These are phyloP conservation scores for Pseudorasbora parva DNA, from an alignment of 2,113 vertebrate genomes.

Conservation along the genomic window DNA sequence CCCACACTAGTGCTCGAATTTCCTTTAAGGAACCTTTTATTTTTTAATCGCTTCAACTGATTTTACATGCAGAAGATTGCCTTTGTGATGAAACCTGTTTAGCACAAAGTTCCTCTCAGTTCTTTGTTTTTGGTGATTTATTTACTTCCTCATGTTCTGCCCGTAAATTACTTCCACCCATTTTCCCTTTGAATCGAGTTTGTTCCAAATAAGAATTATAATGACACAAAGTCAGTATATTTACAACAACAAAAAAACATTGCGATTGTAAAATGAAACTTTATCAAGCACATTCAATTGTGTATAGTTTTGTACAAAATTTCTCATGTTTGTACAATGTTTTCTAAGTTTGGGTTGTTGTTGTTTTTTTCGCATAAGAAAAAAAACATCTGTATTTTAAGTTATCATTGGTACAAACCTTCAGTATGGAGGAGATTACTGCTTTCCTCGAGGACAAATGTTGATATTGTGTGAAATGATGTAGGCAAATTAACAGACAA, in stretches of 20 bases:
- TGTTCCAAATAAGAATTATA: slow-evolving; percentile 27
- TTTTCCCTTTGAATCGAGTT: not conserved
- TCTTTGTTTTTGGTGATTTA: not conserved
- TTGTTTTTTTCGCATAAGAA: slow-evolving; percentile 38
- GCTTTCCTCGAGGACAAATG: slow-evolving; percentile 48
- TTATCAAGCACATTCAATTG: slow-evolving; percentile 72
- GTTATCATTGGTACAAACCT: slow-evolving; percentile 40
- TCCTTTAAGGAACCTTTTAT: not conserved
- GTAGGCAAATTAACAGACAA: slow-evolving; percentile 43
- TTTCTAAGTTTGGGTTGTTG: slow-evolving; percentile 55
- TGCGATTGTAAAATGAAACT: slow-evolving; percentile 69
- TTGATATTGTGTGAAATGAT: slow-evolving; percentile 46
- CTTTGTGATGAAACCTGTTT: slow-evolving; percentile 7
- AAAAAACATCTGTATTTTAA: slow-evolving; percentile 24
- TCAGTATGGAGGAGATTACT: slow-evolving; percentile 39
- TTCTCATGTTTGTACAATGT: slow-evolving; percentile 67
- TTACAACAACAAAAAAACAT: slow-evolving; percentile 42
- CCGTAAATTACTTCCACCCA: not conserved
- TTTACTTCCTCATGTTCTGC: not conserved
- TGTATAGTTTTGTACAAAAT: slow-evolving; percentile 73
- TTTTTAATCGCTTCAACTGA: not conserved
- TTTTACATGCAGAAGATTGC: not conserved
- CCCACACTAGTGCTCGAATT: not conserved
- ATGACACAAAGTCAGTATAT: slow-evolving; percentile 52
- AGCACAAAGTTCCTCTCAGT: slow-evolving; percentile 2